Percentiles rank a stretch among this genome's conserved stretches.
These are phyloP conservation scores for Falco punctatus DNA, from an alignment of 2,113 vertebrate species.

Conservation along the genomic window DNA sequence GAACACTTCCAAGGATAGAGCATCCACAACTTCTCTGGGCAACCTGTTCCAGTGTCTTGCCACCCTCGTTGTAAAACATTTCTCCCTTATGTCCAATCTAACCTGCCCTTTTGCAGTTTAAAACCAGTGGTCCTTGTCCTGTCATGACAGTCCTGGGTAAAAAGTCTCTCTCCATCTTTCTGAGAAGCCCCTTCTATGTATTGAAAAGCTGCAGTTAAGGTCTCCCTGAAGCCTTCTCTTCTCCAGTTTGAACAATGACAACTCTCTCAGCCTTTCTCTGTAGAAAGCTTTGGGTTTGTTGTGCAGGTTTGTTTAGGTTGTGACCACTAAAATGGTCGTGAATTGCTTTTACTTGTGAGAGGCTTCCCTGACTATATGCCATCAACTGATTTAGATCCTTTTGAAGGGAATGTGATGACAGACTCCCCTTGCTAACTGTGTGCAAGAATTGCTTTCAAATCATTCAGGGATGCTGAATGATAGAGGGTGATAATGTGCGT, in stretches of 20 bases:
- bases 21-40: neutral
- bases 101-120: neutral
- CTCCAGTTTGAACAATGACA: neutral
- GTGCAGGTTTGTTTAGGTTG: neutral
- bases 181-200: neutral
- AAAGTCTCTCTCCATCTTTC: neutral
- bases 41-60: accelerated
- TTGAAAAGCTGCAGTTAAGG: neutral
- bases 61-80: neutral
- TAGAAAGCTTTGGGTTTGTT: neutral
- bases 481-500: neutral
- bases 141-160: neutral
- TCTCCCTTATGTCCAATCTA: neutral
- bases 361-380: neutral
- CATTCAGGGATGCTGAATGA: neutral
- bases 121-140: neutral
- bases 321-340: neutral
- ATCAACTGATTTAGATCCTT: neutral
- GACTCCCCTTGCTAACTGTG: neutral
- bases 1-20: neutral
- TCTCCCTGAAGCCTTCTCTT: neutral
- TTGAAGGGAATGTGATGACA: neutral
- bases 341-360: neutral
- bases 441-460: neutral
- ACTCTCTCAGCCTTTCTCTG: neutral